These are phyloP conservation scores for Glaucopsyche alexis DNA, from an alignment of 2,888 invertebrate species.

Conservation along the genomic window DNA sequence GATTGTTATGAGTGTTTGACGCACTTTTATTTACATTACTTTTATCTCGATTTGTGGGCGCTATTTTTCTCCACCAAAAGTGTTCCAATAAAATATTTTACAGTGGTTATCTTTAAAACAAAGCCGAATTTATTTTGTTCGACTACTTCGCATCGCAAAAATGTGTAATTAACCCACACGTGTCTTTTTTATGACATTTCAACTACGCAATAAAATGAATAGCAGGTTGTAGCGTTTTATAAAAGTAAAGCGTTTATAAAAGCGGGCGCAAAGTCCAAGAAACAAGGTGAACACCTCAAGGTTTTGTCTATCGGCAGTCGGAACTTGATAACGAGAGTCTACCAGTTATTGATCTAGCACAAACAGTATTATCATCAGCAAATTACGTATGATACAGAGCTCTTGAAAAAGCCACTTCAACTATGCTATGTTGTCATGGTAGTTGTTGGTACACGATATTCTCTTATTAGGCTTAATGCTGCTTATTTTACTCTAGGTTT, in stretches of 20 bases:
- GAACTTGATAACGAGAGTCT: constrained; percentile 8
- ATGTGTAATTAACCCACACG: constrained; percentile 7
- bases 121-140: not conserved
- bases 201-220: constrained; percentile 11
- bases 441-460: too few species aligned
- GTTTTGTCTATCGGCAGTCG: constrained; percentile 9
- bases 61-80: too few species aligned
- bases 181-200: not conserved
- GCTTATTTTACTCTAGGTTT: too few species aligned
- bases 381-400: not conserved
- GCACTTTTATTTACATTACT: too few species aligned
- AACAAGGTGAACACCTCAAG: constrained; percentile 33
- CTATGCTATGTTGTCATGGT: too few species aligned
- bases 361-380: not conserved
- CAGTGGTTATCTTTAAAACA: not conserved
- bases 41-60: too few species aligned
- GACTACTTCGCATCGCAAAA: not conserved
- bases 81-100: too few species aligned
- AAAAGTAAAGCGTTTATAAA: constrained; percentile 24
- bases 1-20: too few species aligned
- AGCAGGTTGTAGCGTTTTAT: not conserved
- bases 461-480: too few species aligned
- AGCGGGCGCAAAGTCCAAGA: constrained; percentile 66
- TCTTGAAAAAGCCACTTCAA: not conserved
- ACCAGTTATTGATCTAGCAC: not conserved